Conservation (phyloP, 2,888 invertebrate genomes). For the Acleris holmiana region DNA sequence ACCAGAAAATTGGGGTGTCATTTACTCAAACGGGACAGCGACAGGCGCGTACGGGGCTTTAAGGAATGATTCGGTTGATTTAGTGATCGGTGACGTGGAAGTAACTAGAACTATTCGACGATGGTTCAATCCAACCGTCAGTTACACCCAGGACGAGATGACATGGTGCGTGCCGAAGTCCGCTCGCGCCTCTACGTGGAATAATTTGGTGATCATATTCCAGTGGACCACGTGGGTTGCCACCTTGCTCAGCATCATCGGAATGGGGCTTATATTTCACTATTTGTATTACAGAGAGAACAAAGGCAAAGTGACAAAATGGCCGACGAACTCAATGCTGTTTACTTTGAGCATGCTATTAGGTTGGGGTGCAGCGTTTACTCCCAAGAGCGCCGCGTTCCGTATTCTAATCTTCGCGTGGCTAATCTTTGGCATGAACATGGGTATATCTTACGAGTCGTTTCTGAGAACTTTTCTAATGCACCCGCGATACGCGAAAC, state of each 20-base stretch:
- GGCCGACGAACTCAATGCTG: constrained; percentile 76
- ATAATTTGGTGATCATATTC: constrained; percentile 76
- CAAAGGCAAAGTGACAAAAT: constrained; percentile 60
- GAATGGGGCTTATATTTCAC: constrained; percentile 72
- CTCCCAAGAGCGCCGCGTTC: constrained; percentile 70
- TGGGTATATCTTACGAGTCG: constrained; percentile 79
- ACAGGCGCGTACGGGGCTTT: constrained; percentile 67
- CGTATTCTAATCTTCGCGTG: constrained; percentile 74
- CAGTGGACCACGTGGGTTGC: constrained; percentile 78
- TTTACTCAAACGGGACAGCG: constrained; percentile 65
- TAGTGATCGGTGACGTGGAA: constrained; percentile 78
- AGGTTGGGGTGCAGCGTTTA: constrained; percentile 73
- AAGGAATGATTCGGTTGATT: constrained; percentile 64
- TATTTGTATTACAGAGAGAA: constrained; percentile 67
- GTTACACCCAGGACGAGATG: constrained; percentile 80
- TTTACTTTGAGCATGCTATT: constrained; percentile 78
- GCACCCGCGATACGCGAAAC: constrained; percentile 80
- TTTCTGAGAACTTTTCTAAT: constrained; percentile 80
- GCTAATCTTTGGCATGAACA: constrained; percentile 79
- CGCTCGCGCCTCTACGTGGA: constrained; percentile 72
- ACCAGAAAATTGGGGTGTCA: constrained; percentile 72
- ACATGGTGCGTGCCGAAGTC: constrained; percentile 78
- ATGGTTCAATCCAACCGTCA: constrained; percentile 76
- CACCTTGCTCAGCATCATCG: constrained; percentile 62
- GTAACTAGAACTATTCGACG: constrained; percentile 71